These are phyloP conservation scores for Heliconius ismenius DNA, from an alignment of 2,888 invertebrate genomes.

Conservation along the genomic window DNA sequence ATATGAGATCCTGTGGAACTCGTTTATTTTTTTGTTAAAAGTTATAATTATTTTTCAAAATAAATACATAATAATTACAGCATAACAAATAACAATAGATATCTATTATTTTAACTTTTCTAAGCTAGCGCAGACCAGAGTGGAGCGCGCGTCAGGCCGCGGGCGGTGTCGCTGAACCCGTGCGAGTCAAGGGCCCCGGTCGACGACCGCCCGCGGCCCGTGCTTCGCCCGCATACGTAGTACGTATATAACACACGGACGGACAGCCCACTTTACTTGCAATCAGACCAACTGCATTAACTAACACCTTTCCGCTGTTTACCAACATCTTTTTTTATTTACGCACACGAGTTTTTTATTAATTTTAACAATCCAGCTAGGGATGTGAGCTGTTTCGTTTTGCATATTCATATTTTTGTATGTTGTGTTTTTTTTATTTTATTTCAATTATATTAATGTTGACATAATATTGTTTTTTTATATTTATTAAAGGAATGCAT, in stretches of 20 bases:
- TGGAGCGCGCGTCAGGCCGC: too few species aligned
- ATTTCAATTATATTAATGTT: neutral
- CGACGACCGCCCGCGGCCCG: constrained; percentile 74
- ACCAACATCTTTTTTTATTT: constrained; percentile 26
- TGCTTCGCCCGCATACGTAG: constrained; percentile 58
- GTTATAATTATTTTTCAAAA: neutral
- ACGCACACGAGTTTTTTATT: constrained; percentile 9
- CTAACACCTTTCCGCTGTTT: constrained; percentile 45
- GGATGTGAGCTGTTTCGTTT: neutral
- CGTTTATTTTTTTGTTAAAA: too few species aligned
- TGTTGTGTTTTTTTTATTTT: neutral
- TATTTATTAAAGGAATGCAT: neutral
- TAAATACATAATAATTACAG: neutral
- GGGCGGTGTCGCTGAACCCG: constrained; percentile 75
- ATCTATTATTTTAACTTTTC: neutral
- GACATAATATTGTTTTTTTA: neutral
- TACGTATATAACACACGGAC: constrained; percentile 54
- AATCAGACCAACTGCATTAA: constrained; percentile 42
- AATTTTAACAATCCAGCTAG: constrained; percentile 7
- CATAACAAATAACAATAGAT: neutral
- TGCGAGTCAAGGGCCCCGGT: constrained; percentile 80
- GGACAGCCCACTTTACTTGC: constrained; percentile 54
- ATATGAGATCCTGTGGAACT: too few species aligned
- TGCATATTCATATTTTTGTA: neutral
- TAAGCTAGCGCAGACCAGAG: too few species aligned